Evolutionary conservation across 2,113 vertebrate species (phyloP).

Genomic region (Nibea albiflora): DNA sequence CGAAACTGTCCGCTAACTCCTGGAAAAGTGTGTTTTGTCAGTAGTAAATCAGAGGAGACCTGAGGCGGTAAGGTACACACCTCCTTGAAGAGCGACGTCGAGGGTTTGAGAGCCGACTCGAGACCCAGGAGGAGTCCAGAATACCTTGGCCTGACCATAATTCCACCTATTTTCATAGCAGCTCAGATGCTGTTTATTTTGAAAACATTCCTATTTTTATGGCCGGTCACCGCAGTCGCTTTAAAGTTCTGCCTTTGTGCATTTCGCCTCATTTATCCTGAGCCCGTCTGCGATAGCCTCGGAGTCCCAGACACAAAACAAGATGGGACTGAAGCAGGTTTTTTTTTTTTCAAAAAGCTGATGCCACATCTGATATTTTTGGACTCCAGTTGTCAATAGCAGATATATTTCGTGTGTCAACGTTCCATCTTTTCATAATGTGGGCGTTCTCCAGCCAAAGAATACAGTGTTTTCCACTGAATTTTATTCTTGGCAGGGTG

Average conservation of each 20-base stretch:
- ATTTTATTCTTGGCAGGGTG: constrained; percentile 42
- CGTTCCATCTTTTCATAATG: constrained; percentile 17
- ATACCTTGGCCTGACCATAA: constrained; percentile 67
- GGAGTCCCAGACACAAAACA: constrained; percentile 7
- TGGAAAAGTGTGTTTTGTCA: constrained; percentile 73
- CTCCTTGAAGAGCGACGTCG: constrained; percentile 67
- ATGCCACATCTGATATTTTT: constrained; percentile 50
- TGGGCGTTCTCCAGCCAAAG: constrained; percentile 39
- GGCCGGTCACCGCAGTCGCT: constrained; percentile 88
- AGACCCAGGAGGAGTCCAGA: constrained; percentile 72
- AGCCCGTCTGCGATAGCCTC: constrained; percentile 24
- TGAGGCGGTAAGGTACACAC: constrained; percentile 68
- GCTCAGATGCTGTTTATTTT: constrained; percentile 90
- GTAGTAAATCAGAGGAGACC: constrained; percentile 68
- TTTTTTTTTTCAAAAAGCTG: constrained; percentile 1
- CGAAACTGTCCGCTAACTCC: constrained; percentile 32
- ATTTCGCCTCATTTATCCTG: constrained; percentile 46
- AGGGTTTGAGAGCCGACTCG: constrained; percentile 58
- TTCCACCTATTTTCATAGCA: constrained; percentile 78
- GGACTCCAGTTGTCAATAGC: constrained; percentile 36
- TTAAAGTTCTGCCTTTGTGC: constrained; percentile 80
- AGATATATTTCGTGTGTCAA: constrained; percentile 48
- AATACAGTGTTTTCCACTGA: constrained; percentile 31
- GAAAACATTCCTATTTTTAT: constrained; percentile 93
- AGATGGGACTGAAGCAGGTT: constrained; percentile 9